Base-by-base conservation (phyloP, 2,113 vertebrate genomes). In the cattle (Bos taurus) region DNA sequence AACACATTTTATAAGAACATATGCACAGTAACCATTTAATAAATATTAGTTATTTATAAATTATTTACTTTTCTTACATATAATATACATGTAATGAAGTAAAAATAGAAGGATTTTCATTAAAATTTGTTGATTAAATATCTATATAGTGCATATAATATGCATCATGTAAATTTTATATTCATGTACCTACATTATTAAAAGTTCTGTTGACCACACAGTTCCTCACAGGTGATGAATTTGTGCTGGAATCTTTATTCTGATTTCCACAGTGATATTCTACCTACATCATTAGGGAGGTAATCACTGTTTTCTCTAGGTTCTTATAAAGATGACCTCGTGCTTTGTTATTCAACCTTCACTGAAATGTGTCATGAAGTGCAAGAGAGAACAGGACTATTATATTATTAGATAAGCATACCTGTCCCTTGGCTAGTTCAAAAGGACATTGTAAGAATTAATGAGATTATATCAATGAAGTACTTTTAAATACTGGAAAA, bases 361-460 rank as follows among this genome's bases (percentile, higher is more conserved):
- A 74, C 17, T 67, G 89, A 90, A 98, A 97, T 90, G 43, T 93
- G 74, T 97, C 96, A 80, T n/a, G 64, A 96, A 80, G 46, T 56
- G 19, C 52, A 91, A 78, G 50, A 92, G 14, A 92, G 54, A 96
- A 81, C 21, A 91, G 36, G 15, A n/a, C 52, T 94, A 81, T 93
- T 95, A 88, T 91, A 90, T 94, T 94, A 94, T 74, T 86, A 90
- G 71, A 95, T 90, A 97, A 96, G 91, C 71, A 97, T 64, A 87
- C 52, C 81, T 90, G 78, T 97, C 78, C 91, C 77, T 74, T 83
- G 93, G 90, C 52, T 93, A 56, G 67, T 85, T 97, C 88, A 95
- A 97, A 97, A 97, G 93, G 94, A 97, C 91, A 88, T 81, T 96
- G 71, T 94, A 97, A 97, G 62, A 95, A 96, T 85, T 96, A 96